Base-by-base conservation (phyloP, 2,113 vertebrate species). In the Phrynocephalus versicolor region DNA sequence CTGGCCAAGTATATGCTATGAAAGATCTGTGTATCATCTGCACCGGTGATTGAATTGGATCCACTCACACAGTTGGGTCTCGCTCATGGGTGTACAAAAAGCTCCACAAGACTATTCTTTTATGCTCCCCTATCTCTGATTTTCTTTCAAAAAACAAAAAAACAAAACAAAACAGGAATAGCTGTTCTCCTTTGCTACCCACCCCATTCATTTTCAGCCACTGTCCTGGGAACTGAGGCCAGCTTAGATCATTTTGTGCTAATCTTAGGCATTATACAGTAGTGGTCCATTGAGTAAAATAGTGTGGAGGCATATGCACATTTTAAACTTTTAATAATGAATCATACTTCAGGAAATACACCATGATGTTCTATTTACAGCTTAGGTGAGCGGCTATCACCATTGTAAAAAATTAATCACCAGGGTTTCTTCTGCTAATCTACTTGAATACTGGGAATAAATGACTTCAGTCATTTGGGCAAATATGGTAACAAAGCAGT, bases 371-470 rank as follows among this genome's bases (percentile, higher is more conserved):
- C 90, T 85, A 90, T 92, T 88, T 92, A 57, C 79, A 55, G 27
- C 19, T 12, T 71, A 37, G 57, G 62, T 55, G 81, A 84, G 79
- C 88, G 92, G 86, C 81, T 91, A 91, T 92, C 89, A 88, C 76
- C 75, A 78, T 92, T 92, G 85, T 89, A 82, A 89, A 65, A 86
- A 86, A 88, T 89, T 92, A 90, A 90, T 92, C 90, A 91, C 91
- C 90, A 87, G 69, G 83, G 78, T 73, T 89, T 92, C 94, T 94
- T 90, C 79, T 87, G 74, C 87, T 91, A 92, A 90, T 91, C 86
- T 91, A 93, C 91, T 90, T 89, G 89, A 91, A 89, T 83, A 85
- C 92, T 91, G 55, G 77, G 82, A 72, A 90, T 89, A 10, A 79
- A 73, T 45, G 77, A 82, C 90, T 93, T 91, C 87, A 81, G 81